Evolutionary conservation across 1,140 invertebrate species (phyloP), one percentile per base, ranked within the genome.

Genomic region (Drosophila persimilis): DNA sequence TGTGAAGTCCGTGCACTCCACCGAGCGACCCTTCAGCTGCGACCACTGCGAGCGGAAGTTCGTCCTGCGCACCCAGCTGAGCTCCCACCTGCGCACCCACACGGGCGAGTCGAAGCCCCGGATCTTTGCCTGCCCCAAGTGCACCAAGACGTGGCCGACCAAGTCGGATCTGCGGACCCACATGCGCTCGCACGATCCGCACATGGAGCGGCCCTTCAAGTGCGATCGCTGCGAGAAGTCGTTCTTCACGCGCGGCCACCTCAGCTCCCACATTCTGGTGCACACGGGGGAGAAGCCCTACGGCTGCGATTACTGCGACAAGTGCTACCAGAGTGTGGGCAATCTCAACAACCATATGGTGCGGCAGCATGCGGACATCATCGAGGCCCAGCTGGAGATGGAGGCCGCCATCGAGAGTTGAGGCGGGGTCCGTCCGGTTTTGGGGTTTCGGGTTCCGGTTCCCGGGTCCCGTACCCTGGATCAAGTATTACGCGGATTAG

Each of bases 1-100:
- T 53, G 48, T 74, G 0, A 89, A 80, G 22, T 90, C 90, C 8
- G 69, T 90, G 6, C 93, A 93, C 62, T 92, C 92, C 0, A 89
- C 91, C 2, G 92, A 92, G 26, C 90, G 92, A 0, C 91, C 92
- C 9, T 92, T 91, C 64, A 66, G 71, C 1, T 93, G 93, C 41
- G 73, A 79, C 6, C 72, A 85, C 3, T 93, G 93, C 64, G 91
- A 92, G 0, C 91, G 91, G 3, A 80, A 90, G 5, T 93, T 92
- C 54, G 92, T 93, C 59, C 67, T 91, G 3, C 88, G 91, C n/a
- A 93, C 92, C 15, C 92, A 93, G 60, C 78, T 93, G 6, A 78
- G 80, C 1, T 90, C 81, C 20, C 93, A 93, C 57, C 55, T 81
- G 6, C 86, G 90, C 13, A 90, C 91, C 39, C 93, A 93, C 52